A percentile compares a stretch with the other conserved stretches of the same genome.
These are phyloP conservation scores for Lipotes vexillifer DNA, from an alignment of 2,113 vertebrate genomes.

Conservation along the genomic window DNA sequence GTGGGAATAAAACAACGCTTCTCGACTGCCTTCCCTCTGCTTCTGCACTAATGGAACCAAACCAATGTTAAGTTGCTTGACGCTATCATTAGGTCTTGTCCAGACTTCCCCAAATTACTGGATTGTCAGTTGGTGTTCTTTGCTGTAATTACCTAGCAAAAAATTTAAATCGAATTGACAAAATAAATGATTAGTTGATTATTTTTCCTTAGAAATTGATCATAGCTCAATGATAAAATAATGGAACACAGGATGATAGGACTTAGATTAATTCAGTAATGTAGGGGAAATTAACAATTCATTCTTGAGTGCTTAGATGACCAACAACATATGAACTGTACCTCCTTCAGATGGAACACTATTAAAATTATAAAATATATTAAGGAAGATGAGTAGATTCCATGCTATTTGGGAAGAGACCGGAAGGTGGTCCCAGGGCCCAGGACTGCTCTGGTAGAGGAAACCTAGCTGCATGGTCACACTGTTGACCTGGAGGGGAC, in stretches of 20 bases:
- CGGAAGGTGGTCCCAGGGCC: background rate
- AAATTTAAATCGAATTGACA: background rate
- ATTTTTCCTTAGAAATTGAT: no score
- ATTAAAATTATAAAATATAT: background rate
- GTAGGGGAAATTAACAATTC: background rate
- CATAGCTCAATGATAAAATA: background rate
- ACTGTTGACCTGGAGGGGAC: background rate
- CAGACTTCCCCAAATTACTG: background rate
- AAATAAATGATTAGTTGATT: background rate
- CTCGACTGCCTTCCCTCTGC: accelerated
- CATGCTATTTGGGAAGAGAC: background rate
- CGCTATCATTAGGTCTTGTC: background rate
- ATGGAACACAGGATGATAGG: background rate
- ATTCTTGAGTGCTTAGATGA: background rate
- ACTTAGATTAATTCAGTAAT: background rate
- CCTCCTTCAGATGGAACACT: background rate
- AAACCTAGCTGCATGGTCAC: background rate
- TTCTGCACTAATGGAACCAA: background rate
- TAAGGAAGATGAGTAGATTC: background rate
- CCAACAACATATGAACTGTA: no score
- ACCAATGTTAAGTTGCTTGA: accelerated
- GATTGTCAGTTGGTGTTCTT: background rate
- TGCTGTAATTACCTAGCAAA: background rate
- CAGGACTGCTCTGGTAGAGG: background rate
- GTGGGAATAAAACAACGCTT: accelerated